Base-by-base conservation (phyloP, 2,888 invertebrate species). In the Brachylomia viminalis region DNA sequence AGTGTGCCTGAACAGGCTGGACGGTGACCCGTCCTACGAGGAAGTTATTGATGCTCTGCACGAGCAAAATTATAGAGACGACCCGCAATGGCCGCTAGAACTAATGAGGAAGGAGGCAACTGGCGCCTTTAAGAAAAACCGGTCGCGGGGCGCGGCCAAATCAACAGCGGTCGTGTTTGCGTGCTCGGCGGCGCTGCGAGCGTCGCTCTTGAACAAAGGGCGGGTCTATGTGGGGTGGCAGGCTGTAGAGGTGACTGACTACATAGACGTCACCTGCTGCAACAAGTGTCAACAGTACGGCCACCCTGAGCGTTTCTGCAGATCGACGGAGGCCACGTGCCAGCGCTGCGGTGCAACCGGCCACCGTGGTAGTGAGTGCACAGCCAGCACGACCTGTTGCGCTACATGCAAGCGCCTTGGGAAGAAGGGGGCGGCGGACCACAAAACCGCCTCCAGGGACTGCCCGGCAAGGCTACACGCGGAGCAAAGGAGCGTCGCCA, bases 341-440 rank as follows among this genome's bases (percentile, higher is more conserved):
- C n/a, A n/a, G n/a, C n/a, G n/a, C n/a, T n/a, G n/a, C n/a, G n/a
- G n/a, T n/a, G n/a, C n/a, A n/a, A n/a, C n/a, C n/a, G n/a, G n/a
- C n/a, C n/a, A n/a, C n/a, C n/a, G n/a, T n/a, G n/a, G n/a, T n/a
- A n/a, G n/a, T n/a, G n/a, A n/a, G n/a, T n/a, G n/a, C n/a, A n/a
- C n/a, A n/a, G n/a, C n/a, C 0, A 1, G 0, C 0, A 11, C 5
- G 0, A 0, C 1, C 0, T 59, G 49, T 6, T 90, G 90, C 62
- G 89, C 91, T 0, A 91, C 90, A 0, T 90, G 91, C 76, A 74
- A 70, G 8, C 66, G 77, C 0, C 82, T 90, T 1, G 78, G 76
- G 0, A 68, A 76, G 0, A 61, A 65, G 0, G 85, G 75, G 0
- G 72, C 80, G 0, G 13, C 7, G 0, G 11, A 10, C 0, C 90